These are phyloP conservation scores for Melieria crassipennis DNA, from an alignment of 2,888 invertebrate species.

Conservation along the genomic window DNA sequence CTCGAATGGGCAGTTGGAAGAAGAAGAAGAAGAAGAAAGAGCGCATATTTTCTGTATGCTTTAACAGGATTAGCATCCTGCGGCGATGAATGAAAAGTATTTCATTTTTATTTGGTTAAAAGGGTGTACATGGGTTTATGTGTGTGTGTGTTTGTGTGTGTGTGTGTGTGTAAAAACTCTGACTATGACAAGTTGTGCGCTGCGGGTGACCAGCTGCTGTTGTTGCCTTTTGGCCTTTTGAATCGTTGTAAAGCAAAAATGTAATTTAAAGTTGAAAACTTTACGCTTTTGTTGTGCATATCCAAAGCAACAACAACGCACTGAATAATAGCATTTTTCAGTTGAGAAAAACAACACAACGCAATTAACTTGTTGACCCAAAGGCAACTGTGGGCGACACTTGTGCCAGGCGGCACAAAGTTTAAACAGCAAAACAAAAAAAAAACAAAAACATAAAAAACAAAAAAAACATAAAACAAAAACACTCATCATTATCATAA, in stretches of 20 bases:
- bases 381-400: background rate
- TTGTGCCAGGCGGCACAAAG: too few relatives aligned
- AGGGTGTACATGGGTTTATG: background rate
- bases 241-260: background rate
- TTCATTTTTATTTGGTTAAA: background rate
- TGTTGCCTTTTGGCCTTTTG: background rate
- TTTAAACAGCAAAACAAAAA: too few relatives aligned
- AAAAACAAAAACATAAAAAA: too few relatives aligned
- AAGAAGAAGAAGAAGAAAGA: background rate
- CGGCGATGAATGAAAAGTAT: constrained; percentile 30
- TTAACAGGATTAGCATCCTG: constrained; percentile 55
- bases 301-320: background rate
- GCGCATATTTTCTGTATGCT: constrained; percentile 51
- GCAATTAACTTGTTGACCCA: constrained; percentile 21
- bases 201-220: too few relatives aligned
- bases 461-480: too few relatives aligned
- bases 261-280: background rate
- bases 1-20: too few relatives aligned
- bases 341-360: background rate
- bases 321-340: background rate
- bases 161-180: background rate
- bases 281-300: background rate
- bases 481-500: background rate
- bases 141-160: background rate
- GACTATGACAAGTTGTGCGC: background rate